Percentiles rank a stretch among this genome's conserved stretches.
These are phyloP conservation scores for Tretioscincus oriximinensis DNA, from an alignment of 2,113 vertebrate species.

Conservation along the genomic window DNA sequence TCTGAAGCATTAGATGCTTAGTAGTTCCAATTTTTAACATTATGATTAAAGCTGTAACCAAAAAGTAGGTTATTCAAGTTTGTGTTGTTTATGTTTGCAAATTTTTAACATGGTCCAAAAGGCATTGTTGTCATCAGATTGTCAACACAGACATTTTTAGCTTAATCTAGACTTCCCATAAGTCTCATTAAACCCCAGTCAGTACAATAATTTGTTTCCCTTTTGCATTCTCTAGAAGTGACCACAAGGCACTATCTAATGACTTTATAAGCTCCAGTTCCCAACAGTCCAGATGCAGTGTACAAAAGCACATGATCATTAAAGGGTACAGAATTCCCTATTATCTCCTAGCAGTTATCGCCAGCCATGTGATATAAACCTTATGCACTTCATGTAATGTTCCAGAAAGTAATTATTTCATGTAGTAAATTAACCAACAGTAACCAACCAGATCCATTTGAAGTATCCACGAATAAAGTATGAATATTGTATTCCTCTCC, in stretches of 20 bases:
- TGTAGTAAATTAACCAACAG: not conserved
- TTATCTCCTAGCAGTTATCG: conserved; percentile 4
- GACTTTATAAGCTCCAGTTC: not conserved
- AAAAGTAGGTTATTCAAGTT: too few relatives aligned
- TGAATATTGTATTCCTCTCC: not conserved
- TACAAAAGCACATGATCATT: not conserved
- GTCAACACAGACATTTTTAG: too few relatives aligned
- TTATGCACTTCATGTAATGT: not conserved
- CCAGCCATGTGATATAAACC: not conserved
- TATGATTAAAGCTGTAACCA: too few relatives aligned
- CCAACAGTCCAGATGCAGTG: not conserved
- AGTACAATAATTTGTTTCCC: too few relatives aligned
- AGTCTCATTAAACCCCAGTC: not conserved
- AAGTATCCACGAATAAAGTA: not conserved
- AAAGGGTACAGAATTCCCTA: not conserved
- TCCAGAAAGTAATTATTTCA: not conserved
- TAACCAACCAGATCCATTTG: not conserved
- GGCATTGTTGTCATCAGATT: too few relatives aligned
- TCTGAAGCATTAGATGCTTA: not conserved
- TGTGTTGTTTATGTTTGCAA: too few relatives aligned
- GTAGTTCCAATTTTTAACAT: not conserved
- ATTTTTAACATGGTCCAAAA: too few relatives aligned
- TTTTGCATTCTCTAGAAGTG: too few relatives aligned
- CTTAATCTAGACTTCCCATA: not conserved
- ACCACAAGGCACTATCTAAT: too few relatives aligned